phyloP scores from a whole-genome alignment of 2,113 vertebrate species.

The Odontesthes bonariensis region DNA sequence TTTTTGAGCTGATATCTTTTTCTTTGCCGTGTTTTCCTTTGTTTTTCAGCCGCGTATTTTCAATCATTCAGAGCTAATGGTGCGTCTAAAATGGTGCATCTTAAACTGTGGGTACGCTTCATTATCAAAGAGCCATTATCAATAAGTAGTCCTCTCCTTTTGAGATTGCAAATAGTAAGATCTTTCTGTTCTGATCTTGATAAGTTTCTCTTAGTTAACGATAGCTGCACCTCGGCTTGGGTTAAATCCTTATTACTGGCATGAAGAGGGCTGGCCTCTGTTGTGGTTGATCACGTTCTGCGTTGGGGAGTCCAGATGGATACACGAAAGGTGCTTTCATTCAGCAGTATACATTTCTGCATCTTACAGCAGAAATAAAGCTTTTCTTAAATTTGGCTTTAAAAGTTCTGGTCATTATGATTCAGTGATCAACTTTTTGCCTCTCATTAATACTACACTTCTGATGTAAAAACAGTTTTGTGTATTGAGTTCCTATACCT shows the following conservation, averaged over 20 bases:
- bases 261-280: conserved; percentile 13
- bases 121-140: conserved; percentile 25
- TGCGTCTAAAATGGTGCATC: conserved; percentile 14
- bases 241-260: conserved; percentile 6
- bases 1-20: conserved; percentile 16
- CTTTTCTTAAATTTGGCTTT: conserved; percentile 3
- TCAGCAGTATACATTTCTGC: conserved; percentile 12
- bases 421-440: conserved; percentile 44
- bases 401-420: conserved; percentile 18
- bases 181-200: conserved; percentile 33
- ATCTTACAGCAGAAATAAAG: conserved; percentile 22
- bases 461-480: conserved; percentile 39
- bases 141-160: conserved; percentile 21
- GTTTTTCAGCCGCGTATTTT: not conserved
- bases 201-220: conserved; percentile 30
- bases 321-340: not conserved
- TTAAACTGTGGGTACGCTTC: conserved; percentile 5
- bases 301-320: not conserved
- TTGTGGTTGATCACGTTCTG: conserved; percentile 17
- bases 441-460: conserved; percentile 43
- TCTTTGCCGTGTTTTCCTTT: conserved; percentile 2
- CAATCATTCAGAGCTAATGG: conserved; percentile 6
- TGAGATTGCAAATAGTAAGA: conserved; percentile 30
- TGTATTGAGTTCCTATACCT: conserved; percentile 15
- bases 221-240: conserved; percentile 18